Evolutionary conservation across 2,113 vertebrate species (phyloP).

Genomic region (Aegypius monachus): DNA sequence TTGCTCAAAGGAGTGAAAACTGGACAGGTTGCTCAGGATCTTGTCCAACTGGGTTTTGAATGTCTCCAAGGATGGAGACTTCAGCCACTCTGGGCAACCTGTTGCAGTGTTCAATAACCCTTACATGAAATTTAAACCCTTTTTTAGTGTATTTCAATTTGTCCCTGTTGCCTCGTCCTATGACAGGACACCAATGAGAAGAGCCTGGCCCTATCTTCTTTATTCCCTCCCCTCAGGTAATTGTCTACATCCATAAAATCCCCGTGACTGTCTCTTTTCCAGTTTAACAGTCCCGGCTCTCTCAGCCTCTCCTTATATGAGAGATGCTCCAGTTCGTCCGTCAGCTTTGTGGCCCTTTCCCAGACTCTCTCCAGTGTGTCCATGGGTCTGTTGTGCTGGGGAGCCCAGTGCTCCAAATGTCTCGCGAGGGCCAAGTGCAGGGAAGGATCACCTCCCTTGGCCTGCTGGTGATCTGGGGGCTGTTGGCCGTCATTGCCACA

Average conservation of each 20-base stretch:
- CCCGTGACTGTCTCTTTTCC: background rate
- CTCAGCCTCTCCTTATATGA: background rate
- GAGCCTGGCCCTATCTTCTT: background rate
- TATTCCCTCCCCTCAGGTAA: background rate
- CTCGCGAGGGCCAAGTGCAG: background rate
- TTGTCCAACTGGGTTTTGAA: background rate
- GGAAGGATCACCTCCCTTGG: background rate
- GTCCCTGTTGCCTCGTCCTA: background rate
- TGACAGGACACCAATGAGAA: background rate
- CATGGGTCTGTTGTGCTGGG: background rate
- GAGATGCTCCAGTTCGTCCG: background rate
- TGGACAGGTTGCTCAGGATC: background rate
- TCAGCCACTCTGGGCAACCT: background rate
- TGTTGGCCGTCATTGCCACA: background rate
- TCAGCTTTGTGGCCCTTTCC: background rate
- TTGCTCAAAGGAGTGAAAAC: background rate
- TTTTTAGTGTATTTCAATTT: background rate
- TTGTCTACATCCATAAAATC: background rate
- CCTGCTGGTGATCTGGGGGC: background rate
- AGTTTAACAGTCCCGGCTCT: background rate
- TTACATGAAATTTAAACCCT: background rate
- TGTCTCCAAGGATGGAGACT: background rate
- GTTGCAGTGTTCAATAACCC: background rate
- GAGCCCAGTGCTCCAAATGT: background rate
- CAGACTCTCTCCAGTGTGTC: background rate